Evolutionary conservation across 2,888 invertebrate species (phyloP).

Genomic region (Thymelicus lineola): DNA sequence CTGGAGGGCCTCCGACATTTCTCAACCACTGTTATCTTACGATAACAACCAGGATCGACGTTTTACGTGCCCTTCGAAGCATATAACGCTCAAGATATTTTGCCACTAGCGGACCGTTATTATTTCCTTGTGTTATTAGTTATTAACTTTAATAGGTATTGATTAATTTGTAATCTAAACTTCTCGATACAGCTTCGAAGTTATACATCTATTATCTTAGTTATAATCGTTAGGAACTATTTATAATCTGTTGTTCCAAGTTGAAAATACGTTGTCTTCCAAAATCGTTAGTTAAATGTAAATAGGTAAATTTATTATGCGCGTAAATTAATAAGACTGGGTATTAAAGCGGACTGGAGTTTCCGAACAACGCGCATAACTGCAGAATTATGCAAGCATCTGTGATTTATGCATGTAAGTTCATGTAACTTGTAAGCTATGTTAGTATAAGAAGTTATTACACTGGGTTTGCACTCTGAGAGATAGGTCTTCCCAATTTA

Average conservation of each 20-base stretch:
- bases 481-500: constrained; percentile 15
- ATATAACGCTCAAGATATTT: too few species aligned
- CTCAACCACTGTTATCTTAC: too few species aligned
- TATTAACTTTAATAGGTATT: too few species aligned
- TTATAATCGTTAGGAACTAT: not conserved
- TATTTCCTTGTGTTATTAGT: too few species aligned
- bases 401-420: constrained; percentile 36
- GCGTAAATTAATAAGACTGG: constrained; percentile 36
- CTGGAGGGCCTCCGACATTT: too few species aligned
- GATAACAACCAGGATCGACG: too few species aligned
- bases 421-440: constrained; percentile 32
- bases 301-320: constrained; percentile 26
- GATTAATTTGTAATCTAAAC: too few species aligned
- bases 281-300: constrained; percentile 8
- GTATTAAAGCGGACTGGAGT: constrained; percentile 25
- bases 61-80: too few species aligned
- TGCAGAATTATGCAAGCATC: constrained; percentile 34
- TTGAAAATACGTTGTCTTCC: not conserved
- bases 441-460: constrained; percentile 24
- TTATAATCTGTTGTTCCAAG: not conserved
- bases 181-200: too few species aligned
- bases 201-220: too few species aligned
- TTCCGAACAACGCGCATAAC: constrained; percentile 34
- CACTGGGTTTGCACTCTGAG: constrained; percentile 6
- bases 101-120: too few species aligned